phyloP scores from a whole-genome alignment of 2,888 invertebrate genomes.

The Lucinisca nassula region DNA sequence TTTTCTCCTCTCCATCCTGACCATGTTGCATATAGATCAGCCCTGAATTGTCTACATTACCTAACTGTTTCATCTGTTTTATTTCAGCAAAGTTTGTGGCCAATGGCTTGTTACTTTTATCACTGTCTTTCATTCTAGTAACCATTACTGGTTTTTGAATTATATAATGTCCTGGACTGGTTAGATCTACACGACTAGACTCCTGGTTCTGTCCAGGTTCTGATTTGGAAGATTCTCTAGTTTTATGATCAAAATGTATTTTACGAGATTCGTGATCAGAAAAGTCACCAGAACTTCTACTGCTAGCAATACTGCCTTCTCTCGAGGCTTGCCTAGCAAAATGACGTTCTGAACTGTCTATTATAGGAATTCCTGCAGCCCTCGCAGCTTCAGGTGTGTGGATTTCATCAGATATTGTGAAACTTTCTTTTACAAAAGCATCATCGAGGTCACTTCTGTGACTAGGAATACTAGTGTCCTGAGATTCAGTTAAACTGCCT shows the following conservation, averaged over 20 bases:
- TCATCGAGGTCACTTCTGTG: constrained; percentile 61
- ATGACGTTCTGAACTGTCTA: constrained; percentile 56
- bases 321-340: constrained; percentile 70
- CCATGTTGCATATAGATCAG: constrained; percentile 90
- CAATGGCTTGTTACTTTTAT: constrained; percentile 28
- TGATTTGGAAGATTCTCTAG: constrained; percentile 71
- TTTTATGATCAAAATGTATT: constrained; percentile 85
- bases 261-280: constrained; percentile 86
- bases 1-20: constrained; percentile 75
- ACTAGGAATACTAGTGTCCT: constrained; percentile 29
- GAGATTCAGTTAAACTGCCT: constrained; percentile 57
- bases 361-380: constrained; percentile 85
- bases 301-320: constrained; percentile 82
- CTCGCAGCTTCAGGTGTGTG: constrained; percentile 80
- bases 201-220: constrained; percentile 20
- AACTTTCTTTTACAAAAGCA: constrained; percentile 75
- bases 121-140: constrained; percentile 37
- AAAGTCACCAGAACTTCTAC: constrained; percentile 84
- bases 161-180: constrained; percentile 55
- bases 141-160: constrained; percentile 70
- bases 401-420: constrained; percentile 77
- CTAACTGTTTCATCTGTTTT: constrained; percentile 89
- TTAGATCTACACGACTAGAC: constrained; percentile 28
- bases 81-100: constrained; percentile 93
- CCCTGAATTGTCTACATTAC: constrained; percentile 80